Evolutionary conservation across 2,797 vertebrate genomes (phyloP).

Genomic region (Leuciscus waleckii): DNA sequence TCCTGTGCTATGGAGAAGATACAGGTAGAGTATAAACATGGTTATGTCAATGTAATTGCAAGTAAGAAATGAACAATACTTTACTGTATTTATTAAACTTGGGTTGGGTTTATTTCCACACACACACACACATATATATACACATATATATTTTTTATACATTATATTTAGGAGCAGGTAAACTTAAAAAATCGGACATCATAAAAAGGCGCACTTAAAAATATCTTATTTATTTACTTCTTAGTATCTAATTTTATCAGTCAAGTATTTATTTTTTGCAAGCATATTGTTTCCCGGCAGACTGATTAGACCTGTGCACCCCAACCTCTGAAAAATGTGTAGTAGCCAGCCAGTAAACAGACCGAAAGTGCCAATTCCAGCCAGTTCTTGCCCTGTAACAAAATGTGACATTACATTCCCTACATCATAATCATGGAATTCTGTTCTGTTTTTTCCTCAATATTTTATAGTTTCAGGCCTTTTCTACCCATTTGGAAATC

Average conservation of each 20-base stretch:
- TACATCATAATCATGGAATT: neutral
- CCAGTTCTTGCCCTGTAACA: neutral
- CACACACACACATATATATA: too few relatives aligned
- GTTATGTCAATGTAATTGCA: neutral
- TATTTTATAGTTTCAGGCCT: neutral
- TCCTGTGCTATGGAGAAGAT: constrained; percentile 2
- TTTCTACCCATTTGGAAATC: constrained; percentile 33
- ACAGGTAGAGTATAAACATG: neutral
- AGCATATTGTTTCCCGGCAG: neutral
- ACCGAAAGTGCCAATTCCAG: neutral
- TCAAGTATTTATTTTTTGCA: neutral
- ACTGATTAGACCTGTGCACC: too few relatives aligned
- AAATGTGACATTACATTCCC: neutral
- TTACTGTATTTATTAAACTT: neutral
- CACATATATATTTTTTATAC: too few relatives aligned
- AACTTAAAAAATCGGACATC: neutral
- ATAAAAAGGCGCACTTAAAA: neutral
- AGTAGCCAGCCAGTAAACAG: neutral
- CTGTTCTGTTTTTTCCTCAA: neutral
- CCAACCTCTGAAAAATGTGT: neutral
- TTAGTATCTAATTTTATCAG: neutral
- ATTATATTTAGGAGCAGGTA: neutral
- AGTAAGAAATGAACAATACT: neutral
- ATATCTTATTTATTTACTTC: neutral
- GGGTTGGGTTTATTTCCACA: neutral